Base-by-base conservation (phyloP, 1,140 invertebrate species). In the Bombus breviceps region DNA sequence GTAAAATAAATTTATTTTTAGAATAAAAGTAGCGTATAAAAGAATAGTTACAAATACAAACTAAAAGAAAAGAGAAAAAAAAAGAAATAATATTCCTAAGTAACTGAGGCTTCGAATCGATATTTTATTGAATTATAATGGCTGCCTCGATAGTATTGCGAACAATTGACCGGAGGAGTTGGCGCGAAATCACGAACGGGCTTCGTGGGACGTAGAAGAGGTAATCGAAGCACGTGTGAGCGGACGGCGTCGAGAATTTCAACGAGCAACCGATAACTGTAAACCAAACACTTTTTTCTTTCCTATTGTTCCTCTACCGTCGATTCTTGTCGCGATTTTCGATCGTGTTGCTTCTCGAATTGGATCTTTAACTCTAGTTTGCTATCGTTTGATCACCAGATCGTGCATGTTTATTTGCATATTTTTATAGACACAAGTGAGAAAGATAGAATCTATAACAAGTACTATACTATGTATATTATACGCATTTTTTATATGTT, bases 191-290 rank as follows among this genome's bases (percentile, higher is more conserved):
- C 87, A 88, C 87, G 90, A 89, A 74, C 90, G 82, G 15, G 53
- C 39, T 84, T 84, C 75, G 77, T 83, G 87, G 79, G 74, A 77
- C 76, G 83, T n/a, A 34, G 62, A 83, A 88, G 84, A 88, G 66
- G 78, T 85, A 90, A 88, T 83, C 87, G 76, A 86, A 83, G 87
- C 80, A 90, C 89, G 86, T 47, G 79, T 78, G 66, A 84, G 76
- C 73, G 71, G 73, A 53, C 43, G 32, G 39, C 39, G 86, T 25
- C 34, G 68, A 83, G 86, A 91, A 91, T 90, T 86, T 85, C 80
- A 91, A 90, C 82, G 81, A 86, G 79, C 69, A 76, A 75, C 75
- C 72, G 79, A 76, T 91, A 91, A 91, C 90, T 87, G 90, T 91
- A 90, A 84, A 85, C 53, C 47, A 43, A 66, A 66, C 81, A 78